Percentiles rank a stretch among this genome's conserved stretches.
phyloP scores from a whole-genome alignment of 2,888 invertebrate genomes.

The Noctua janthina region DNA sequence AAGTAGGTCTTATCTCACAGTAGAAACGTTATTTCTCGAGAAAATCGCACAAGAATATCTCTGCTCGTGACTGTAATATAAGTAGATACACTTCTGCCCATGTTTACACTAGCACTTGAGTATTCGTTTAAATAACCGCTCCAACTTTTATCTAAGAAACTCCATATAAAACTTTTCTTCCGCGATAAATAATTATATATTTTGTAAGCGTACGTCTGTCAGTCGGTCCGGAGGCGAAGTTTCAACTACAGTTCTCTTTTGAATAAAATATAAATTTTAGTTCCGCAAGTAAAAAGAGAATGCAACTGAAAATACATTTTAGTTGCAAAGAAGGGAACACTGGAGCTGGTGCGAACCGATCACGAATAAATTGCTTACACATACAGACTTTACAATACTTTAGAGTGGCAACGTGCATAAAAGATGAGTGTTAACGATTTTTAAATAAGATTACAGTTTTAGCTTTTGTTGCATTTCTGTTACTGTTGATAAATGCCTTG shows the following conservation, averaged over 20 bases:
- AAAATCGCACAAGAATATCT: not conserved
- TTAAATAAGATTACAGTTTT: not conserved
- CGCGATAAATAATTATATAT: conserved; percentile 51
- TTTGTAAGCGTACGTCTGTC: conserved; percentile 59
- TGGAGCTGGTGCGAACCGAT: conserved; percentile 31
- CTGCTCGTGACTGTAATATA: not conserved
- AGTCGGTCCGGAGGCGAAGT: conserved; percentile 51
- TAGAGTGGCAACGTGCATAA: conserved; percentile 11
- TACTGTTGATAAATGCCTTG: not conserved
- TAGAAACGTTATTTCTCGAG: not conserved
- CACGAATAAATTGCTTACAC: conserved; percentile 46
- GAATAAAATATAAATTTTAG: conserved; percentile 69
- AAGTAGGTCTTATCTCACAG: not conserved
- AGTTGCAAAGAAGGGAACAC: conserved; percentile 40
- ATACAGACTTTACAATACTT: conserved; percentile 45
- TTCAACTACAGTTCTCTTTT: conserved; percentile 58
- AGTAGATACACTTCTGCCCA: not conserved
- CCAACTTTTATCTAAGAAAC: conserved; percentile 18
- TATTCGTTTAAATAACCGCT: conserved; percentile 16
- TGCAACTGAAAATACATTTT: conserved; percentile 62
- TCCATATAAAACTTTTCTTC: conserved; percentile 34
- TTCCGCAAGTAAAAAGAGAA: conserved; percentile 57
- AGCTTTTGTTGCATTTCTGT: not conserved
- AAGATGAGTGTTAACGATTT: conserved; percentile 6
- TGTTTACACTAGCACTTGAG: not conserved